Percentiles rank a stretch among this genome's conserved stretches.
These are phyloP conservation scores for Mustela nigripes DNA, from an alignment of 2,113 vertebrate genomes.

Conservation along the genomic window DNA sequence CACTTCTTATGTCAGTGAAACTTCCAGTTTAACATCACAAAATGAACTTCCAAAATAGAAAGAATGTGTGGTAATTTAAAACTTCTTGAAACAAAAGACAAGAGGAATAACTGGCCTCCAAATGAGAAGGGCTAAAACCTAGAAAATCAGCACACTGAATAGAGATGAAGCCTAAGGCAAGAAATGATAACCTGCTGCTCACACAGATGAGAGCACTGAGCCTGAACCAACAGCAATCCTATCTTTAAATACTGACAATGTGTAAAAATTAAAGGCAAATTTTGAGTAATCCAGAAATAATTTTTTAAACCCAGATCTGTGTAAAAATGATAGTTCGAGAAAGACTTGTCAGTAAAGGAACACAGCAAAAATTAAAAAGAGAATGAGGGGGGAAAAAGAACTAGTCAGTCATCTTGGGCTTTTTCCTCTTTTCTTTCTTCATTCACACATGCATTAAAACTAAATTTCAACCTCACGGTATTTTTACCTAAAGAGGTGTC, in stretches of 20 bases:
- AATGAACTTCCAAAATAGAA: constrained; percentile 42
- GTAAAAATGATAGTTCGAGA: constrained; percentile 11
- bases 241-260: neutral
- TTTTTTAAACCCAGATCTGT: neutral
- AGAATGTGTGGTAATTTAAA: constrained; percentile 22
- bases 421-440: constrained; percentile 3
- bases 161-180: neutral
- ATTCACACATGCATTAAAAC: constrained; percentile 1
- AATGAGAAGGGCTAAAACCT: neutral
- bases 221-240: neutral
- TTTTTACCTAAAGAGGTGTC: neutral
- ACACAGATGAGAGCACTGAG: neutral
- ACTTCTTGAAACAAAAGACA: constrained; percentile 28
- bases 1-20: constrained; percentile 47
- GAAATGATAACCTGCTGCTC: neutral
- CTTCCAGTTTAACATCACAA: constrained; percentile 50
- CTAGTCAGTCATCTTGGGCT: neutral
- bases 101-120: constrained; percentile 32
- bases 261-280: constrained; percentile 15
- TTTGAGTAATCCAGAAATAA: constrained; percentile 3
- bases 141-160: neutral
- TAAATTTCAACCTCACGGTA: constrained; percentile 5
- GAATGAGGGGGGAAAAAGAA: neutral
- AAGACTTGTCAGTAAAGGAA: neutral
- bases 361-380: constrained; percentile 35